Conservation (phyloP, 2,888 invertebrate genomes). For the Pteria penguin region DNA sequence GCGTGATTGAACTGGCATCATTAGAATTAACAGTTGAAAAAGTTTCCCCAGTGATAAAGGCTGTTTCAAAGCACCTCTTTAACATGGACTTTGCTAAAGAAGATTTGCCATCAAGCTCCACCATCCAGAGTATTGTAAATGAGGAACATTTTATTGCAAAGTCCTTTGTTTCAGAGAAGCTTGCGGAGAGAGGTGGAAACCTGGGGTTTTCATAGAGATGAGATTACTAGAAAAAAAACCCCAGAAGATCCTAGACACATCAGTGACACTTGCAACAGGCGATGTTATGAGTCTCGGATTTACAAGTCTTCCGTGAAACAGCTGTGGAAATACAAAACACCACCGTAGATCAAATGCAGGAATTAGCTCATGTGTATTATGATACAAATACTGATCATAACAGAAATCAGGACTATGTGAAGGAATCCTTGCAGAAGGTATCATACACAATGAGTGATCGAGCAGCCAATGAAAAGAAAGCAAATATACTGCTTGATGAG, state of each 20-base stretch:
- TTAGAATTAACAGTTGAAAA: constrained; percentile 41
- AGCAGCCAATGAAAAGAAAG: constrained; percentile 25
- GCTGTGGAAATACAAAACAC: neutral
- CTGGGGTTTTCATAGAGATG: too few relatives aligned
- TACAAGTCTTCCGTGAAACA: neutral
- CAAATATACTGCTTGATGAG: too few relatives aligned
- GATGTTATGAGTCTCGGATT: constrained; percentile 4
- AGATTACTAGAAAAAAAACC: too few relatives aligned
- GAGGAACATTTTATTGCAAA: constrained; percentile 42
- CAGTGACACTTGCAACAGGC: constrained; percentile 17
- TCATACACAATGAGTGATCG: constrained; percentile 32
- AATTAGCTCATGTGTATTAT: neutral
- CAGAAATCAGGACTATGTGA: constrained; percentile 6
- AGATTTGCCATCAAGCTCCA: constrained; percentile 17
- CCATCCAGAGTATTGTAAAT: constrained; percentile 36
- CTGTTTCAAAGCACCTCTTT: constrained; percentile 33
- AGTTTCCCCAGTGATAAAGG: constrained; percentile 24
- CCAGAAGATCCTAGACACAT: constrained; percentile 48
- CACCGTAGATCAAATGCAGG: neutral
- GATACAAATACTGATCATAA: too few relatives aligned
- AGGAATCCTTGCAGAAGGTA: constrained; percentile 15
- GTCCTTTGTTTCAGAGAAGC: constrained; percentile 23
- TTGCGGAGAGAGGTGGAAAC: neutral
- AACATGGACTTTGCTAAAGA: constrained; percentile 10
- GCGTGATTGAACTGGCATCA: constrained; percentile 35